Evolutionary conservation across 2,888 invertebrate species (phyloP), one percentile per base, ranked within the genome.

Genomic region (Apodemia duryi): DNA sequence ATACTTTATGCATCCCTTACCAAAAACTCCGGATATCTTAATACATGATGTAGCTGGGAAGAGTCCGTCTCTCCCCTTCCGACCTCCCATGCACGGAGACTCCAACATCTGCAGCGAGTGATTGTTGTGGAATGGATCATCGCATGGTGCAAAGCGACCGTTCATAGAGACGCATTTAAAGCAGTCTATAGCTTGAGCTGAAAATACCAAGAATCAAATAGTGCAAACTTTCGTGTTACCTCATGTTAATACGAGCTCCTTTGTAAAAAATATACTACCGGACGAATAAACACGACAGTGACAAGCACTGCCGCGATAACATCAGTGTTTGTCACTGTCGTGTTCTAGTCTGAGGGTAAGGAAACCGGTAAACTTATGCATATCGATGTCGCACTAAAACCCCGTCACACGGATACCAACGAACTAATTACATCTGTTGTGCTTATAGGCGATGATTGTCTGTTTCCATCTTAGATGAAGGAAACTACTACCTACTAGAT

Each of bases 21-120:
- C 96, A 83, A 97, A 97, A 72, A 95, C 93, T 38, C 99, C 99
- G 68, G 96, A 96, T 70, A 99, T 95, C 93, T 99, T 99, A 77
- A 99, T 96, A 83, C 99, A 99, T 61, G 98, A 97, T 1, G 99
- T 98, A 28, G 98, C 99, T 0, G 99, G 99, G 88, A 98, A 99
- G 10, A 98, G 90, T 0, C 99, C 99, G 77, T 97, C 95, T 46
- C 99, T 93, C 1, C 96, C 97, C 86, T 98, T 98, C 72, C 98
- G 93, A 0, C 98, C 98, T 0, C 98, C 98, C 95, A 97, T 96
- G 85, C 99, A 99, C 2, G 98, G 98, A 2, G 97, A 94, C 87
- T 98, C 96, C 74, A 97, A 93, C 86, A 98, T 95, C 73, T 95
- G 94, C 66, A 95, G 91, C 1, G 97, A 96, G 77, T 95, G 97